Conservation (phyloP, 1,140 invertebrate species). For the Heterodera schachtii region DNA sequence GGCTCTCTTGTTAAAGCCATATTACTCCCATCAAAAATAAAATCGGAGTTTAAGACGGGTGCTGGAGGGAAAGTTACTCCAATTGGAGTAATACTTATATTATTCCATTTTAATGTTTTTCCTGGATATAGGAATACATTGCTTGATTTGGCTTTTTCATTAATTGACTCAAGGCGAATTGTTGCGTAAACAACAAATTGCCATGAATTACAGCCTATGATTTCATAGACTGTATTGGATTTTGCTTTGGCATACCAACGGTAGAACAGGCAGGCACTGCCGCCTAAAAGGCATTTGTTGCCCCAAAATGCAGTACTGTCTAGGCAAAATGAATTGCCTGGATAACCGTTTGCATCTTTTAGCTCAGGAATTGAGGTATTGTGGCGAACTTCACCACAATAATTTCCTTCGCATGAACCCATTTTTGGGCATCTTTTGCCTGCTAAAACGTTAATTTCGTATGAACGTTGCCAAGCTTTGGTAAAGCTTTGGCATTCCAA, state of each 20-base stretch:
- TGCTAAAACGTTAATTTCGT: no score
- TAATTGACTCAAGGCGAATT: neutral
- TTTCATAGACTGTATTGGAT: neutral
- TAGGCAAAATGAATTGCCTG: conserved; percentile 12
- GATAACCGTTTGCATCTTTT: neutral
- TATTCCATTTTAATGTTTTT: neutral
- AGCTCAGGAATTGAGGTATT: conserved; percentile 2
- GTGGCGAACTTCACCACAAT: neutral
- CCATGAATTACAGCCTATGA: neutral
- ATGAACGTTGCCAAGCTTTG: no score
- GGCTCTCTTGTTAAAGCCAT: neutral
- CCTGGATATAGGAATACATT: neutral
- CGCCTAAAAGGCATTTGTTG: neutral
- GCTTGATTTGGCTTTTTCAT: neutral
- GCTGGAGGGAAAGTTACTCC: neutral
- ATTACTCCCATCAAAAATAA: neutral
- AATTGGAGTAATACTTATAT: neutral
- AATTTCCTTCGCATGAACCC: conserved; percentile 6
- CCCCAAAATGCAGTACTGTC: conserved; percentile 8
- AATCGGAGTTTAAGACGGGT: neutral
- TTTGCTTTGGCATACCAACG: neutral
- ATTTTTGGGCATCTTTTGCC: neutral
- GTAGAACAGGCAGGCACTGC: neutral
- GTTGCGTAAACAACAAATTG: neutral
- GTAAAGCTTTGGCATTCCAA: no score